phyloP scores from a whole-genome alignment of 2,113 vertebrate genomes.

The Morone saxatilis region DNA sequence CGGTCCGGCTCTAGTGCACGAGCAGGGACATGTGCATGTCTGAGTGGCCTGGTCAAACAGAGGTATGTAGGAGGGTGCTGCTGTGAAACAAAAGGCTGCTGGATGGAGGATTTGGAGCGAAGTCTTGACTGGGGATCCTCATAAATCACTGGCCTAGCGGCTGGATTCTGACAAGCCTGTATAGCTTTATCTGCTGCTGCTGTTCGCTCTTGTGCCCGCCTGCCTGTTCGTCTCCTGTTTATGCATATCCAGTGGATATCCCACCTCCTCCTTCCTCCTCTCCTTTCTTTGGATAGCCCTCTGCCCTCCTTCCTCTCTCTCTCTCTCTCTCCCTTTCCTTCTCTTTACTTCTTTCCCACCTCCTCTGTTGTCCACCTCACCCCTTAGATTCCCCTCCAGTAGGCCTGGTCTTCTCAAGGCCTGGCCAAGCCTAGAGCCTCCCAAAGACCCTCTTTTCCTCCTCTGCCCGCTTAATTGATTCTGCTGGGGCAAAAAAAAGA shows the following conservation, averaged over 20 bases:
- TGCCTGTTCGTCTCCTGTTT: constrained; percentile 69
- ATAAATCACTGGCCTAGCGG: constrained; percentile 80
- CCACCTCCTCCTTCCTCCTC: constrained; percentile 54
- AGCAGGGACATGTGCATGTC: constrained; percentile 19
- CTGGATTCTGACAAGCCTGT: constrained; percentile 80
- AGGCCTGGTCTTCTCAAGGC: constrained; percentile 73
- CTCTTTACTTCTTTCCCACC: constrained; percentile 10
- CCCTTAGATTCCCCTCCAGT: constrained; percentile 45
- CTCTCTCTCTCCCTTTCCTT: constrained; percentile 19
- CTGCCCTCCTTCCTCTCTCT: constrained; percentile 42
- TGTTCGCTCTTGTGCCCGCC: constrained; percentile 65
- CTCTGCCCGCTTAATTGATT: constrained; percentile 83
- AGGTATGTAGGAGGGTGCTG: constrained; percentile 29
- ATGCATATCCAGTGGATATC: constrained; percentile 81
- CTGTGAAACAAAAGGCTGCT: constrained; percentile 72
- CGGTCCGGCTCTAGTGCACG: neutral
- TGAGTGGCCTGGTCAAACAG: constrained; percentile 41
- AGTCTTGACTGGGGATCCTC: constrained; percentile 78
- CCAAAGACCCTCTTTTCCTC: constrained; percentile 67
- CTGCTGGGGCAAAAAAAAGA: constrained; percentile 79
- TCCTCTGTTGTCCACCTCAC: constrained; percentile 28
- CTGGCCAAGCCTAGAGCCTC: constrained; percentile 66
- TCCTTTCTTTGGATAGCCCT: constrained; percentile 50
- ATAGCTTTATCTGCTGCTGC: constrained; percentile 78
- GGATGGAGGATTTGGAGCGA: constrained; percentile 73